A percentile compares a stretch with the other conserved stretches of the same genome.
Evolutionary conservation across 1,140 invertebrate genomes (phyloP).

Genomic region (Riptortus pedestris): DNA sequence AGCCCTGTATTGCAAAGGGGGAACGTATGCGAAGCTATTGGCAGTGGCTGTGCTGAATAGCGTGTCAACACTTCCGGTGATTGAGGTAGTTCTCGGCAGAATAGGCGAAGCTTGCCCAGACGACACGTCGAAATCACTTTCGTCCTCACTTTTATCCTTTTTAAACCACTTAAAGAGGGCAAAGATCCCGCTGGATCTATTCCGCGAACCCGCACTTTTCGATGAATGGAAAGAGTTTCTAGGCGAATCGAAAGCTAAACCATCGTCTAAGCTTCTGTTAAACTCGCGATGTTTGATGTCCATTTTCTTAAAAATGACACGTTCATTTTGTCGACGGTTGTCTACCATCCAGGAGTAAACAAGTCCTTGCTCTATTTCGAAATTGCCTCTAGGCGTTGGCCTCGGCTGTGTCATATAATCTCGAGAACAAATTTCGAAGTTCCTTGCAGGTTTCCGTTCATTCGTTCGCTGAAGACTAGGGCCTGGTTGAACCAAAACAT

Average conservation of each 20-base stretch:
- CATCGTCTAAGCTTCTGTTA: not conserved
- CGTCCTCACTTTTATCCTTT: constrained; percentile 32
- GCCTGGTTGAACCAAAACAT: too few species aligned
- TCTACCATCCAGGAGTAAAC: constrained; percentile 6
- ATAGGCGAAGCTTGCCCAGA: constrained; percentile 24
- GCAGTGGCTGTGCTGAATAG: constrained; percentile 56
- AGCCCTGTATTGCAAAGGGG: constrained; percentile 42
- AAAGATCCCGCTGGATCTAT: constrained; percentile 37
- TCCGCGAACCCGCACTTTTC: constrained; percentile 21
- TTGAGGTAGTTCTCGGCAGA: constrained; percentile 35
- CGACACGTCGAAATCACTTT: constrained; percentile 25
- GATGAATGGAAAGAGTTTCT: constrained; percentile 19
- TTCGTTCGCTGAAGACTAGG: not conserved
- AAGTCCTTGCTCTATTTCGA: not conserved
- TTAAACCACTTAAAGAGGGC: constrained; percentile 43
- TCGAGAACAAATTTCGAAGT: not conserved
- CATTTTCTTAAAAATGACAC: constrained; percentile 2
- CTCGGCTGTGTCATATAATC: not conserved
- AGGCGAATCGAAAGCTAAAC: not conserved
- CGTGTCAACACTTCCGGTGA: constrained; percentile 46
- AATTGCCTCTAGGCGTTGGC: not conserved
- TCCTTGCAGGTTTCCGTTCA: not conserved
- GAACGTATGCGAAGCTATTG: constrained; percentile 56
- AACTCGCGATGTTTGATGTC: not conserved
- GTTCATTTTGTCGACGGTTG: not conserved